Conservation (phyloP, 2,113 vertebrate species). For the Austrofundulus limnaeus region DNA sequence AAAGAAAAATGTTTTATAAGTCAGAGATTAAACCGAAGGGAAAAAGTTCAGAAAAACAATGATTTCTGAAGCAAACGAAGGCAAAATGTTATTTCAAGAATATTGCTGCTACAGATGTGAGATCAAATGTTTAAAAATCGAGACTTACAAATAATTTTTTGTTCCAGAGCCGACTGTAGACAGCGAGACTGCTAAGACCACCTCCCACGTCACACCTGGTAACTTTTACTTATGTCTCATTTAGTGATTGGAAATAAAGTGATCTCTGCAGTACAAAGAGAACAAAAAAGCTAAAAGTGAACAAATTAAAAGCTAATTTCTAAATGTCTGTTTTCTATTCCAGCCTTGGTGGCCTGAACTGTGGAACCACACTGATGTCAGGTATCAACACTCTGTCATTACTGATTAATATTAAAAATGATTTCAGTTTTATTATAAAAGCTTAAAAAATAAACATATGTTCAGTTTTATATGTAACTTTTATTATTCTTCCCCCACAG, state of each 20-base stretch:
- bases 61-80: too few relatives aligned
- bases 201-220: conserved; percentile 5
- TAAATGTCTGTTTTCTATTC: conserved; percentile 9
- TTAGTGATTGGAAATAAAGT: too few relatives aligned
- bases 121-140: not conserved
- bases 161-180: conserved; percentile 22
- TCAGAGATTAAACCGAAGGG: too few relatives aligned
- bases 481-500: conserved; percentile 41
- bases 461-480: too few relatives aligned
- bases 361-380: conserved; percentile 30
- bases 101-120: not conserved
- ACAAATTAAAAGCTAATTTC: not conserved
- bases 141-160: not conserved
- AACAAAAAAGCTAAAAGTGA: not conserved
- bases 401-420: too few relatives aligned
- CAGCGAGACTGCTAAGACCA: conserved; percentile 8
- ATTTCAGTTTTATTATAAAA: too few relatives aligned
- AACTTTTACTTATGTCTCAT: not conserved
- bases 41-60: too few relatives aligned
- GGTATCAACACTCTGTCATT: conserved; percentile 23
- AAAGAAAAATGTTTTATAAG: too few relatives aligned
- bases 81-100: not conserved
- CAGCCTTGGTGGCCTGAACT: conserved; percentile 9
- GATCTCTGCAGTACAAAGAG: not conserved
- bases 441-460: too few relatives aligned